Conservation (phyloP, 2,113 vertebrate genomes). For the Oenanthe melanoleuca region DNA sequence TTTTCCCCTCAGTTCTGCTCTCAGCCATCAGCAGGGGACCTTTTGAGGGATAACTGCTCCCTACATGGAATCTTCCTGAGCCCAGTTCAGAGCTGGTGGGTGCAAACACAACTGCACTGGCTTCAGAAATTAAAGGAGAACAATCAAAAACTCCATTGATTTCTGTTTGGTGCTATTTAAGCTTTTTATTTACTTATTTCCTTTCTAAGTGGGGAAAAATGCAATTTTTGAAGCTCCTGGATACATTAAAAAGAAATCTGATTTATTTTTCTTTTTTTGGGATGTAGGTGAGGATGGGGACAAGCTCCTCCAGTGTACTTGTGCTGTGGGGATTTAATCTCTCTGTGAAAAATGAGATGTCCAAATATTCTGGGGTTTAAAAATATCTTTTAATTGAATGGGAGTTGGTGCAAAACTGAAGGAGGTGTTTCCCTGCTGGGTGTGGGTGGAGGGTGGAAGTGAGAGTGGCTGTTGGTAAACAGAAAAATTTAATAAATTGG, state of each 20-base stretch:
- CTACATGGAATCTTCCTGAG: not conserved
- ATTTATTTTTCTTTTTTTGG: no score
- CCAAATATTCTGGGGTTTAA: not conserved
- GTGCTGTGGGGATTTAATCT: accelerated
- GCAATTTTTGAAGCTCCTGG: not conserved
- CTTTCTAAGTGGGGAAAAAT: not conserved
- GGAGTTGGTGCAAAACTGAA: not conserved
- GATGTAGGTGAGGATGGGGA: not conserved
- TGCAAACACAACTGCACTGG: not conserved
- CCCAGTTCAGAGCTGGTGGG: not conserved
- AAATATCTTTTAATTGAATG: not conserved
- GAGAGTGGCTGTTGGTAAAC: not conserved
- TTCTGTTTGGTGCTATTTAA: not conserved
- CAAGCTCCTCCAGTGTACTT: not conserved
- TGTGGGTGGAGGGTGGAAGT: not conserved
- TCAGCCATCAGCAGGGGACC: not conserved
- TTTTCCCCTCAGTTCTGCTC: not conserved
- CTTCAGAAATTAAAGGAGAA: not conserved
- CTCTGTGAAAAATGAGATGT: not conserved
- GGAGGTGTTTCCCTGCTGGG: not conserved
- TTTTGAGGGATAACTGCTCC: not conserved
- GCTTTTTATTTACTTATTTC: not conserved
- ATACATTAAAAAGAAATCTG: not conserved
- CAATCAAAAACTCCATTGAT: accelerated
- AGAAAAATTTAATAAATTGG: not conserved